Evolutionary conservation across 2,797 vertebrate genomes (phyloP), one percentile per base, ranked within the genome.

Genomic region (Arctocebus calabarensis): DNA sequence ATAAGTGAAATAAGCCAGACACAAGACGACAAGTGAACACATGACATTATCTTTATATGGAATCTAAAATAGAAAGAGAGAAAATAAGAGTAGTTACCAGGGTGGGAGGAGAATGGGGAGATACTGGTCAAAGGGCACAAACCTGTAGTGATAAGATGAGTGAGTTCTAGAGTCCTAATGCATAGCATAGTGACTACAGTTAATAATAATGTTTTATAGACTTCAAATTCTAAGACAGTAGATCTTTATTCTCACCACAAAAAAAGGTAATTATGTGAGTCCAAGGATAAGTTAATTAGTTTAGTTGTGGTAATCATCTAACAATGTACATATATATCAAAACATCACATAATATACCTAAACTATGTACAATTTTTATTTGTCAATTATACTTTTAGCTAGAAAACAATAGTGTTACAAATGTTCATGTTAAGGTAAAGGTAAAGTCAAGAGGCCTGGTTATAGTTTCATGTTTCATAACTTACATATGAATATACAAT

Each of bases 381-480:
- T 48, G 12, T 52, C 45, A 57, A 64, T 52, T 64, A 84, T 75
- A 91, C 2, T 13, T 55, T 64, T 75, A 84, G n/a, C 19, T 64
- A 11, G 16, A 66, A 91, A 70, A 74, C 32, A 77, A 40, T 5
- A 43, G 37, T 77, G 68, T 57, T 85, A 70, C 3, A 59, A 37
- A 61, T 81, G 23, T 88, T 94, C 27, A 81, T 37, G 45, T 74
- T 92, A 94, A 88, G 17, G 17, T 84, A 22, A 62, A 82, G 73
- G 27, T 32, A 84, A 55, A n/a, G 57, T 40, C 55, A 92, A 88
- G n/a, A 20, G 19, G 71, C 70, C 64, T 90, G 34, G 64, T 85
- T 57, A 48, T 61, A 68, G n/a, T 77, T 91, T 93, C 81, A 82
- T 68, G 23, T 74, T 94, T 94, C n/a, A 73, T 83, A 77, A 89